Evolutionary conservation across 2,113 vertebrate species (phyloP).

Genomic region (Tachysurus fulvidraco): DNA sequence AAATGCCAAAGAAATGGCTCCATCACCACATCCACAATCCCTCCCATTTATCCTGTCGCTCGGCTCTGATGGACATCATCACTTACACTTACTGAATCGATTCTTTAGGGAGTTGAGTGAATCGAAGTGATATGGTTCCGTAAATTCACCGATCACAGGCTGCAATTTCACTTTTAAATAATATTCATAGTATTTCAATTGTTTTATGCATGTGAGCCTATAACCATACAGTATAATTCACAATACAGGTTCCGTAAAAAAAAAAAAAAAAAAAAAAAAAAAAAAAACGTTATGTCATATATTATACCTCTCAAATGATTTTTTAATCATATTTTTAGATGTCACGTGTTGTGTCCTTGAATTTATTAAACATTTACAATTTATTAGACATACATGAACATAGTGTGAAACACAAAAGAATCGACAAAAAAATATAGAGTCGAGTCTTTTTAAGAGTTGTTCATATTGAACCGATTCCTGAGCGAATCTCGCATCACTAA

Average conservation of each 20-base stretch:
- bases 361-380: background rate
- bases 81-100: background rate
- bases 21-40: background rate
- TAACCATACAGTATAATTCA: background rate
- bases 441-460: constrained; percentile 5
- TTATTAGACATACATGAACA: background rate
- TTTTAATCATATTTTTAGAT: background rate
- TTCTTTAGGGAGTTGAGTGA: background rate
- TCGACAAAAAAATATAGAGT: background rate
- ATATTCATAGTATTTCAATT: background rate
- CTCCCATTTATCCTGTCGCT: too few species aligned
- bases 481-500: background rate
- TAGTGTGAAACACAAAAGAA: background rate
- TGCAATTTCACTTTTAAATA: background rate
- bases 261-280: too few species aligned
- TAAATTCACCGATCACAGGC: background rate
- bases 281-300: background rate
- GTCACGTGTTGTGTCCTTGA: background rate
- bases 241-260: background rate
- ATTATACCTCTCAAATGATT: background rate
- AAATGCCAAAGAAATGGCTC: background rate
- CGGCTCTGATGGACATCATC: background rate
- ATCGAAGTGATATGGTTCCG: background rate
- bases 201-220: background rate
- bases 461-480: background rate